Base-by-base conservation (phyloP, 2,113 vertebrate species). In the Callopanchax toddi region DNA sequence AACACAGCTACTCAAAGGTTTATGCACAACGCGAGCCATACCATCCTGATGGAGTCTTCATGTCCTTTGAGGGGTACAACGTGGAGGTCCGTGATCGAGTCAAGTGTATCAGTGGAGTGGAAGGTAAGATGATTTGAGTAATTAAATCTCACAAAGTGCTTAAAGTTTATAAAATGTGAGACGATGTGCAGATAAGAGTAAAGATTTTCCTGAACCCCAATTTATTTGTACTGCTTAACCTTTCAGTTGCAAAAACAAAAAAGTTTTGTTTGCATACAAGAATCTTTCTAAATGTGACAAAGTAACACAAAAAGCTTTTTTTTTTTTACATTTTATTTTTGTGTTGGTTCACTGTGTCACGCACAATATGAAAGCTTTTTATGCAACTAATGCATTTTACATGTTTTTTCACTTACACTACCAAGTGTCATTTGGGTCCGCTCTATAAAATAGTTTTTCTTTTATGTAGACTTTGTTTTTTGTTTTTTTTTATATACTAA, bases 41-140 rank as follows among this genome's bases (percentile, higher is more conserved):
- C 84, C 94, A 95, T 63, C 96, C 97, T 4, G 90, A 94, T 0
- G 97, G 97, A 1, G 97, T 99, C 74, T 99, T 99, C 88, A 99
- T 99, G 97, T 99, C 97, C 16, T 99, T 99, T 15, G 97, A 99
- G 85, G 97, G 96, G 11, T 99, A 99, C 92, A 99, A 99, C 2
- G 97, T 99, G 40, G 97, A 99, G 80, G 95, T 99, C 23, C 92
- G 97, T 0, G 97, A 99, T 86, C 83, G 97, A 45, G 97, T 99
- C 70, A 99, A 99, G 85, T 99, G 97, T 76, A 98, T 99, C 72
- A 99, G 97, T 59, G 97, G 97, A 1, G 90, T 99, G 25, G 97
- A 99, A 94, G 97, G 97, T 99, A 68, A 37, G 93, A 83, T 11
- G 11, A 65, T 40, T 0, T 46, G 42, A 20, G n/a, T 36, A 7